Conservation (phyloP, 1,140 invertebrate genomes). For the Gonatopus flavifemur region DNA sequence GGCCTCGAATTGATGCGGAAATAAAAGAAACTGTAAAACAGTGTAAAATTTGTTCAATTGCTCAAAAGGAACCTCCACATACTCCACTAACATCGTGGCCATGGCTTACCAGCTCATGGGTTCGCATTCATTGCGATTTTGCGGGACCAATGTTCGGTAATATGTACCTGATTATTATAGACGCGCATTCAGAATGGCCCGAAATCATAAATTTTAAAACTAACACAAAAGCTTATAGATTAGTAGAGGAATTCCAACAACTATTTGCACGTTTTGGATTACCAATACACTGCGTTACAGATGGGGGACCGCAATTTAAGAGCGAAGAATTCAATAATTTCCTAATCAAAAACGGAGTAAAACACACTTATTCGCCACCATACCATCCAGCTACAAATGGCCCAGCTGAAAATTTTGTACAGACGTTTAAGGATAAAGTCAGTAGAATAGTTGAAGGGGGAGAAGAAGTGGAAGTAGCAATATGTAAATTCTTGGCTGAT, state of each 20-base stretch:
- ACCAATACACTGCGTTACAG: too few relatives aligned
- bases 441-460: slow-evolving; percentile 6
- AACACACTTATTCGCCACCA: slow-evolving; percentile 2
- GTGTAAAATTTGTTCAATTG: background rate
- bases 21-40: slow-evolving; percentile 28
- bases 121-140: slow-evolving; percentile 10
- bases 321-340: slow-evolving; percentile 6
- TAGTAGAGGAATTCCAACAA: too few relatives aligned
- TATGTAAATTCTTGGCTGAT: background rate
- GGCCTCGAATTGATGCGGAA: slow-evolving; percentile 49
- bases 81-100: background rate
- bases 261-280: too few relatives aligned
- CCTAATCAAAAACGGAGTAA: slow-evolving; percentile 1
- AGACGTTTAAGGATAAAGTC: slow-evolving; percentile 1
- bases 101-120: background rate
- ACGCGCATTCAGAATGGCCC: slow-evolving; percentile 7
- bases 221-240: background rate
- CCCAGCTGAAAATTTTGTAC: slow-evolving; percentile 10
- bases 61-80: background rate
- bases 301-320: too few relatives aligned
- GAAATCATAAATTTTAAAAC: too few relatives aligned
- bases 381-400: slow-evolving; percentile 24
- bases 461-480: background rate
- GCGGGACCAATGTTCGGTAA: slow-evolving; percentile 1
- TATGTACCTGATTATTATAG: background rate